Evolutionary conservation across 1,140 invertebrate genomes (phyloP).

Genomic region (Penaeus chinensis): DNA sequence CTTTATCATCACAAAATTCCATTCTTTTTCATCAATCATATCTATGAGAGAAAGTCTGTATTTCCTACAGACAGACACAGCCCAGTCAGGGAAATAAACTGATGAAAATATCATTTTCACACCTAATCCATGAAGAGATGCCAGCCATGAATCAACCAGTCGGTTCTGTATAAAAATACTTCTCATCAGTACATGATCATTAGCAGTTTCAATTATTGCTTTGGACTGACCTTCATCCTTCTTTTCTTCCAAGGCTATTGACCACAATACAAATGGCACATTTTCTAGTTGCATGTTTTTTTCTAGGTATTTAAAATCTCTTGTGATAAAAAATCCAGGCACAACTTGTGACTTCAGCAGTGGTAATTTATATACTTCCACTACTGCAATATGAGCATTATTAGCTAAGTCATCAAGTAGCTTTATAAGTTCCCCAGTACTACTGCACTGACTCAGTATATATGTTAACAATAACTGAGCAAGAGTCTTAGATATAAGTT

Average conservation of each 20-base stretch:
- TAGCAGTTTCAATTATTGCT: constrained; percentile 19
- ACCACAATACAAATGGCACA: constrained; percentile 37
- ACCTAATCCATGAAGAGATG: constrained; percentile 21
- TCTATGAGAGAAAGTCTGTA: constrained; percentile 48
- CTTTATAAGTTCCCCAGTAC: constrained; percentile 38
- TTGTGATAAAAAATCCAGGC: constrained; percentile 45
- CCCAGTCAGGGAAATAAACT: constrained; percentile 53
- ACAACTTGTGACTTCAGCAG: constrained; percentile 39
- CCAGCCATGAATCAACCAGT: constrained; percentile 5
- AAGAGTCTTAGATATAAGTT: constrained; percentile 46
- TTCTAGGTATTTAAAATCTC: constrained; percentile 37
- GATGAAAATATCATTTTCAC: constrained; percentile 41
- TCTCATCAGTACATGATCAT: constrained; percentile 17
- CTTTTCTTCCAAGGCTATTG: constrained; percentile 37
- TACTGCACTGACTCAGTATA: constrained; percentile 41
- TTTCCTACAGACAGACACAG: constrained; percentile 36
- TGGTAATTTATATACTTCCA: constrained; percentile 45
- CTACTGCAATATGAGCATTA: constrained; percentile 36
- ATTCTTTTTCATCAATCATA: constrained; percentile 48
- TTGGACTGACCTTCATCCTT: constrained; percentile 29
- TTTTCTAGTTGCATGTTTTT: constrained; percentile 39
- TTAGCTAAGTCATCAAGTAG: constrained; percentile 24
- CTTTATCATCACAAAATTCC: constrained; percentile 21
- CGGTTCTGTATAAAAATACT: constrained; percentile 33
- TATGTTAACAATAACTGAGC: constrained; percentile 41